Evolutionary conservation across 2,113 vertebrate species (phyloP), one percentile per base, ranked within the genome.

Genomic region (Jacana jacana): DNA sequence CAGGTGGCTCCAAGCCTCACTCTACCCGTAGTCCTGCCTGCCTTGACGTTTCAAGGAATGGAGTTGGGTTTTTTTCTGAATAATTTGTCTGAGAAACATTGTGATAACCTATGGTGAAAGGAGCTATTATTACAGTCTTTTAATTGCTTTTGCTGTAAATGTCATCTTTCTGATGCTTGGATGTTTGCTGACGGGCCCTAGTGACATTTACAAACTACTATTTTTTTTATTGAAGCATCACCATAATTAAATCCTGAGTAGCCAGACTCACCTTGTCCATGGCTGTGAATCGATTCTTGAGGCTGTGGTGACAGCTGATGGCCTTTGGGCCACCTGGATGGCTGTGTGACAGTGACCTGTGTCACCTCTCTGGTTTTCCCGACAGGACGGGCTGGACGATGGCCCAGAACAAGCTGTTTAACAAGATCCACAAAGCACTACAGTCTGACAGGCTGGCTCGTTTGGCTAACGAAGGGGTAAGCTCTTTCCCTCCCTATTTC

Each of bases 401-500:
- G 95, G 97, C 98, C 24, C 99, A 99, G 97, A 99, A 99, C 97
- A 99, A 99, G 93, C 98, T 99, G 4, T 99, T 99, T 89, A 99
- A 99, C 94, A 99, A 99, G 97, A 99, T 99, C 61, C 98, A 99
- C 89, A 99, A 99, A 96, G 99, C 99, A 2, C 97, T 99, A 87
- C 99, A 99, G 83, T 99, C 98, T 5, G 99, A 99, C 97, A 97
- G 99, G 73, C 98, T 99, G 66, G 99, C 99, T 52, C 98, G 99
- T 39, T 94, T 99, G 95, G 99, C 99, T 77, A 99, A 99, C 27
- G 99, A 99, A 92, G 98, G 99, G 97, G 99, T 99, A 97, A 99
- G 98, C 5, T 16, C 16, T 71, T 13, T 10, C 24, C 6, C 12
- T 51, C 24, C 66, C 17, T 39, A 0, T 17, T 52, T 24, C 31